A percentile compares a stretch with the other conserved stretches of the same genome.
phyloP scores from a whole-genome alignment of 2,113 vertebrate genomes.

The Cochlearius cochlearius region DNA sequence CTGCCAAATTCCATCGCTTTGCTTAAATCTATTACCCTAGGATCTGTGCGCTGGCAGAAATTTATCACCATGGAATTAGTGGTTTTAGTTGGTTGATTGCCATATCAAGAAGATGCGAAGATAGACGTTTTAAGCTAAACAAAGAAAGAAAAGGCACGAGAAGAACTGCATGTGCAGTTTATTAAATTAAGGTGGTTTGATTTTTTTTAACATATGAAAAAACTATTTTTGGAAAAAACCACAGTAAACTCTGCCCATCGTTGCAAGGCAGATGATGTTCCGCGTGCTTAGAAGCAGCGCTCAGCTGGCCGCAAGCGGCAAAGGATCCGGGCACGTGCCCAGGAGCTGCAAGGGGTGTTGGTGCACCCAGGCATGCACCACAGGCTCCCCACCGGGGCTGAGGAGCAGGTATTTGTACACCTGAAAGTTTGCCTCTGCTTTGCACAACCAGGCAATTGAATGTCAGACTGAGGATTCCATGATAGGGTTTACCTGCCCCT shows the following conservation, averaged over 20 bases:
- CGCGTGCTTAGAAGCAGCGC: background rate
- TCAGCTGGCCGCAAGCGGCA: background rate
- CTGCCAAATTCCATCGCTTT: slow-evolving; percentile 11
- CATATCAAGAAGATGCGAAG: background rate
- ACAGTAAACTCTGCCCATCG: background rate
- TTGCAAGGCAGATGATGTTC: background rate
- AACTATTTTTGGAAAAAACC: fast-evolving
- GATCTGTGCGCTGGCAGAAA: background rate
- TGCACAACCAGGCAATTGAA: background rate
- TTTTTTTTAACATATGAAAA: background rate
- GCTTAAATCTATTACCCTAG: background rate
- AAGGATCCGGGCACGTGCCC: fast-evolving
- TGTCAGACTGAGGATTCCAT: background rate
- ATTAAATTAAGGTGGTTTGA: background rate
- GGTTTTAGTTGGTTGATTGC: background rate
- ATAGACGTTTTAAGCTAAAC: background rate
- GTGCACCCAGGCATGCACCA: background rate
- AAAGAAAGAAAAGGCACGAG: background rate
- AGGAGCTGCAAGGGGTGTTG: background rate
- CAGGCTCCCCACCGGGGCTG: background rate
- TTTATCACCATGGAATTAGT: slow-evolving; percentile 18
- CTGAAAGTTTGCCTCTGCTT: background rate
- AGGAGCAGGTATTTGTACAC: background rate
- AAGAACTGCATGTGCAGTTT: background rate
- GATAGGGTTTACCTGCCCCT: fast-evolving